Base-by-base conservation (phyloP, 2,888 invertebrate species). In the Mystacides longicornis region DNA sequence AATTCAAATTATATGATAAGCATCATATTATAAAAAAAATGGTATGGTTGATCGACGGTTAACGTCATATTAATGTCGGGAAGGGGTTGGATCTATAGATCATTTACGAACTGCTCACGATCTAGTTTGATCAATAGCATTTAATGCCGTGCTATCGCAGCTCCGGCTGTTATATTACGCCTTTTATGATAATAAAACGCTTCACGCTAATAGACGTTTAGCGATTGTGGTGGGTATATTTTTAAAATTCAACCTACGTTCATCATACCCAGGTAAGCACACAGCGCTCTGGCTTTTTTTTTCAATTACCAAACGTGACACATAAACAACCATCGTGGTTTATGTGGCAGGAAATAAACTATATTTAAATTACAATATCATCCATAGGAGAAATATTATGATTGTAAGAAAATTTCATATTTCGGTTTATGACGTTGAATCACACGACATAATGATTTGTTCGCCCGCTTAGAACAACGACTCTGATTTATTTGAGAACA, bases 71-170 rank as follows among this genome's bases (percentile, higher is more conserved):
- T 27, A 50, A 37, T n/a, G 52, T 19, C 3, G 16, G 14, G n/a
- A 27, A 45, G 18, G 51, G 55, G 56, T 16, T 47, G 56, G 27
- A 27, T 18, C 9, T 23, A 49, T 49, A 33, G 49, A 52, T 56
- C 49, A 56, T 43, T 23, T 51, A 52, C 43, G 56, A 43, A 43
- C 49, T 31, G 49, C 49, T 56, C 56, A 52, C 52, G 56, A 56
- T 18, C 49, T 49, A 52, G 52, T 56, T 56, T 49, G 49, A 56
- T 52, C 56, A 45, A 52, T 55, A 37, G 51, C 49, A 20, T 52
- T 52, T 49, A 49, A 52, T 48, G 48, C 21, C n/a, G 20, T 42
- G 31, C 19, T 16, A 48, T 55, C 55, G 45, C 19, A 22, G 19
- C 23, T 37, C 37, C 37, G 5, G 43, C 27, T 23, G 53, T 47